Percentiles rank a stretch among this genome's conserved stretches.
Conservation (phyloP, 2,888 invertebrate genomes). For the Lycophotia porphyrea region DNA sequence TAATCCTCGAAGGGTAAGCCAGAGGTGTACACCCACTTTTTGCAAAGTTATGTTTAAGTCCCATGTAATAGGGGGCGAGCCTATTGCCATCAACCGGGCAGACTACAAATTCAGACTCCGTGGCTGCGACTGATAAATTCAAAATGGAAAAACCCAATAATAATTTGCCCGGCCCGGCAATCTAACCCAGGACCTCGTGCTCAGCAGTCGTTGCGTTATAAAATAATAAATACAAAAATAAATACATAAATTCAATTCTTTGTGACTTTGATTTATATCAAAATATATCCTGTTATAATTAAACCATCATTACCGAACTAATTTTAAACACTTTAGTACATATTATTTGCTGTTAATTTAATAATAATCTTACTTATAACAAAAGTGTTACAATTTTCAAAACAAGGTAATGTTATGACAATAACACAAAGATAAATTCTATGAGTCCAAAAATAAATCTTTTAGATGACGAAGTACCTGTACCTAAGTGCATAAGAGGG, state of each 20-base stretch:
- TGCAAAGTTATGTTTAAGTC: too few relatives aligned
- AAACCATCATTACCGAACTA: background rate
- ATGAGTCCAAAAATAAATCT: slow-evolving; percentile 39
- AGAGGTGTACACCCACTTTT: too few relatives aligned
- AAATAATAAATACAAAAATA: background rate
- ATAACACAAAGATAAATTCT: slow-evolving; percentile 3
- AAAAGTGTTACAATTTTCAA: slow-evolving; percentile 11
- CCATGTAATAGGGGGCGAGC: too few relatives aligned
- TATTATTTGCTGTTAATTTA: background rate
- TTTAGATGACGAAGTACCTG: background rate
- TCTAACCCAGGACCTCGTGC: too few relatives aligned
- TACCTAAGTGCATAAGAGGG: slow-evolving; percentile 4
- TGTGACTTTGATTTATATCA: background rate
- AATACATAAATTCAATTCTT: background rate
- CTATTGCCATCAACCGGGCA: too few relatives aligned
- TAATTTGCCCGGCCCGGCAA: too few relatives aligned
- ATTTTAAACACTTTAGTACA: background rate
- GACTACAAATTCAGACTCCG: too few relatives aligned
- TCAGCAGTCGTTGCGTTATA: too few relatives aligned
- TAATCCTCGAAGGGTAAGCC: too few relatives aligned
- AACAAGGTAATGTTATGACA: slow-evolving; percentile 39
- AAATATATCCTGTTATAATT: background rate
- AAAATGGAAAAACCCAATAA: too few relatives aligned
- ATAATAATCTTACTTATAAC: background rate
- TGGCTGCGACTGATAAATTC: too few relatives aligned